Evolutionary conservation across 2,797 vertebrate genomes (phyloP).

Genomic region (Rhodeus uyekii): DNA sequence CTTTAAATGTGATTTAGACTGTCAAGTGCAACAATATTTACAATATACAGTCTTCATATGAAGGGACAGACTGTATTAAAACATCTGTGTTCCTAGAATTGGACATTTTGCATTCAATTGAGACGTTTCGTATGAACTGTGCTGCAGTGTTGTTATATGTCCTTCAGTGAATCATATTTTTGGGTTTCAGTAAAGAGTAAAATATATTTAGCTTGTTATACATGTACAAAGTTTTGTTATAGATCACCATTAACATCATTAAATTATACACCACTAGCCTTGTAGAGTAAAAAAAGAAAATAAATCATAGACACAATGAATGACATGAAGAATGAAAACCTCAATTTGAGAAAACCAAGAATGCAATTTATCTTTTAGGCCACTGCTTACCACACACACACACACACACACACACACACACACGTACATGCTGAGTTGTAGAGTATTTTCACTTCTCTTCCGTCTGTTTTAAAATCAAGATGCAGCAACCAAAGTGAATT

Average conservation of each 20-base stretch:
- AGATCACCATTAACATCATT: neutral
- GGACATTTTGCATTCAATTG: neutral
- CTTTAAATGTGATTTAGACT: neutral
- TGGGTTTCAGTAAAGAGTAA: neutral
- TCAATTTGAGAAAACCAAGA: neutral
- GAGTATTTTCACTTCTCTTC: neutral
- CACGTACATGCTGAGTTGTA: neutral
- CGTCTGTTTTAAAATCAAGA: neutral
- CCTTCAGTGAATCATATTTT: neutral
- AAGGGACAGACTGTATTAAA: neutral
- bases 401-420: neutral
- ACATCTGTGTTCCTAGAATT: neutral
- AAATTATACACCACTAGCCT: slow-evolving; percentile 3
- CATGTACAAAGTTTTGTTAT: neutral
- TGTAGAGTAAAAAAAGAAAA: slow-evolving; percentile 10
- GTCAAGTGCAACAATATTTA: neutral
- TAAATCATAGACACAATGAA: neutral
- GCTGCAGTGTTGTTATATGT: neutral
- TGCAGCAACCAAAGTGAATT: neutral
- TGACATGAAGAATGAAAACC: slow-evolving; percentile 6
- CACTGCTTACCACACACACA: neutral
- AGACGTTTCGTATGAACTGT: neutral
- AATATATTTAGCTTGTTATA: neutral
- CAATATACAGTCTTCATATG: neutral
- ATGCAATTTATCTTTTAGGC: neutral